Conservation (phyloP, 2,888 invertebrate genomes). For the Nymphalis c-album region DNA sequence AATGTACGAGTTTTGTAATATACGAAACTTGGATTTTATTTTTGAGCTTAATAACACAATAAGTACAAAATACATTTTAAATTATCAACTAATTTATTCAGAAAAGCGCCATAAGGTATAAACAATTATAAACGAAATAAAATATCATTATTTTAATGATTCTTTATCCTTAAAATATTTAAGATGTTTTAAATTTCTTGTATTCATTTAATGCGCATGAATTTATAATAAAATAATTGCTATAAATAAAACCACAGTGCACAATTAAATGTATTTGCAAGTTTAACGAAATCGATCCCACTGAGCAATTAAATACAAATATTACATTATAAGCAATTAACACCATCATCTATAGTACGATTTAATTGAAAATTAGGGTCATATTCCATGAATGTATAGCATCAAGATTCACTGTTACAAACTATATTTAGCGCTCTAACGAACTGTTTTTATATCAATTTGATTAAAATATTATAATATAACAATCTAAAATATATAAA, state of each 20-base stretch:
- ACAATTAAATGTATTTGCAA: conserved; percentile 7
- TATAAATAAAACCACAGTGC: background rate
- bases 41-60: no score
- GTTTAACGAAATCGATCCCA: background rate
- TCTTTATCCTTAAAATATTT: no score
- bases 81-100: no score
- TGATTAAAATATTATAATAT: no score
- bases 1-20: no score
- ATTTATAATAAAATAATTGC: background rate
- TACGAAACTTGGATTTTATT: no score
- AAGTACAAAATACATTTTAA: no score
- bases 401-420: background rate
- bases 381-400: background rate
- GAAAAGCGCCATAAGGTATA: no score
- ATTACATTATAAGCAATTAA: background rate
- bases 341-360: background rate
- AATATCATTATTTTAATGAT: no score
- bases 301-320: background rate
- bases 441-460: no score
- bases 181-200: background rate
- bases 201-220: background rate
- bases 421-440: background rate
- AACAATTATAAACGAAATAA: no score
- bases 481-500: no score
- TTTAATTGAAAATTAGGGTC: background rate